Evolutionary conservation across 64 coral and sea anemone species (phyloP).

Genomic region (Pachyseris speciosa): DNA sequence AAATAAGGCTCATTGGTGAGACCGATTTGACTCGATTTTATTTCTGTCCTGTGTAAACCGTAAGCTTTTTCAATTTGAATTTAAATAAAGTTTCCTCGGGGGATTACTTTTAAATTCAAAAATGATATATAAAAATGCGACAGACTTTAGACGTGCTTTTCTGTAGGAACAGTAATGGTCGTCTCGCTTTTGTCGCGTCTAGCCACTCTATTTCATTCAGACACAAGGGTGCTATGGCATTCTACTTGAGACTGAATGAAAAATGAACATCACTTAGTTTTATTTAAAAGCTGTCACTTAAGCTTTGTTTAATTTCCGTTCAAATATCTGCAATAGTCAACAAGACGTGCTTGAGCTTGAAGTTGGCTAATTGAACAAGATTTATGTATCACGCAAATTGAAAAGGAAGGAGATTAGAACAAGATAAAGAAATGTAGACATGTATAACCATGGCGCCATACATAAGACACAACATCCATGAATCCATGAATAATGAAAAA

Average conservation of each 20-base stretch:
- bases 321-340: not conserved
- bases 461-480: not conserved
- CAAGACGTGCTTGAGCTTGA: not conserved
- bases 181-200: not conserved
- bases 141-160: not conserved
- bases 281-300: constrained; percentile 37
- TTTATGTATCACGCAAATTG: not conserved
- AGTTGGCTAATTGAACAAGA: constrained; percentile 9
- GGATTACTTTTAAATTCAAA: constrained; percentile 23
- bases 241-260: not conserved
- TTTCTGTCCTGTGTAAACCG: not conserved
- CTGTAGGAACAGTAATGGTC: not conserved
- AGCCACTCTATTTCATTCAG: not conserved
- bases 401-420: not conserved
- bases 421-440: not conserved
- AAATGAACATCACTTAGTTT: constrained; percentile 10
- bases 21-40: not conserved
- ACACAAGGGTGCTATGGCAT: not conserved
- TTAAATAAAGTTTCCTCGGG: constrained; percentile 27
- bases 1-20: not conserved
- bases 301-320: constrained; percentile 50
- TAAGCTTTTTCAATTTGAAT: constrained; percentile 21
- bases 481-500: too few species aligned
- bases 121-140: not conserved
- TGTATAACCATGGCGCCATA: not conserved